Percentiles rank a stretch among this genome's conserved stretches.
These are phyloP conservation scores for Entomobrya proxima DNA, from an alignment of 2,888 invertebrate species.

Conservation along the genomic window DNA sequence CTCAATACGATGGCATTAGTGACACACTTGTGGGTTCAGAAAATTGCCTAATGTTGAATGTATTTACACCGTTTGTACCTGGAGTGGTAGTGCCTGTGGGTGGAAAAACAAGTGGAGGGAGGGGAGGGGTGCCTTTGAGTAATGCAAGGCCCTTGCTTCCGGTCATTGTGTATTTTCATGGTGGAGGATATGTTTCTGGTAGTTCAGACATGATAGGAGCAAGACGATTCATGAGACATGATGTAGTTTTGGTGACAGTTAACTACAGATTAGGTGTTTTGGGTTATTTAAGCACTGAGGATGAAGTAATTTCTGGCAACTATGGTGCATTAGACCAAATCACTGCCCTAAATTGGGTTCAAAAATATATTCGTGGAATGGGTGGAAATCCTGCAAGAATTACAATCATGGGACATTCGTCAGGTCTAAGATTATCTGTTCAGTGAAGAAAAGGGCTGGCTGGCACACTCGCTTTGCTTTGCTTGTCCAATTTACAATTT, in stretches of 20 bases:
- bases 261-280: conserved; percentile 76
- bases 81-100: background rate
- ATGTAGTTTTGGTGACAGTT: conserved; percentile 83
- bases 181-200: conserved; percentile 85
- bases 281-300: conserved; percentile 71
- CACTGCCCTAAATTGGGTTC: conserved; percentile 63
- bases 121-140: background rate
- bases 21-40: conserved; percentile 70
- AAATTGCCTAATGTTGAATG: conserved; percentile 77
- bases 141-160: conserved; percentile 78
- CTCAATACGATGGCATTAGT: conserved; percentile 72
- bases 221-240: conserved; percentile 81
- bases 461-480: no score
- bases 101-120: background rate
- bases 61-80: conserved; percentile 76
- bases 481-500: no score
- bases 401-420: conserved; percentile 62
- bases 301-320: conserved; percentile 68
- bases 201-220: conserved; percentile 80
- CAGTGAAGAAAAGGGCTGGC: no score
- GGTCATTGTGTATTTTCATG: conserved; percentile 83
- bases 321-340: conserved; percentile 66
- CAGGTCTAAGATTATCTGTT: no score
- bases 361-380: conserved; percentile 65
- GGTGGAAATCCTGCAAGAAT: conserved; percentile 64